Percentiles rank a stretch among this genome's conserved stretches.
These are phyloP conservation scores for Eleutherodactylus coqui DNA, from an alignment of 2,797 vertebrate genomes.

Conservation along the genomic window DNA sequence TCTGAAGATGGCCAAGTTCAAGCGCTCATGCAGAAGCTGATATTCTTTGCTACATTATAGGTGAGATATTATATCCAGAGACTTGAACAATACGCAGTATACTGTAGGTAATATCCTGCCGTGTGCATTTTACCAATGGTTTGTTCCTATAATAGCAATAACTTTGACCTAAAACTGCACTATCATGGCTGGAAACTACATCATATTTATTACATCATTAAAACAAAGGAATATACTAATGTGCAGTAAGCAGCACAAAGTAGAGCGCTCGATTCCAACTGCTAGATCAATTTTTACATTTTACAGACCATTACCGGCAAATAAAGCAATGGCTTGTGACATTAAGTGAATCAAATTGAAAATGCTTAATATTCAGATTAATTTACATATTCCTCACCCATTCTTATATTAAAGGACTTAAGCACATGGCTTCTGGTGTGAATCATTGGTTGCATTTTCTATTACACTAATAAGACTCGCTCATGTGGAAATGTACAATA, in stretches of 20 bases:
- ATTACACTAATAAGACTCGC: slow-evolving; percentile 51
- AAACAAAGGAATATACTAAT: slow-evolving; percentile 53
- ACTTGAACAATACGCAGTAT: background rate
- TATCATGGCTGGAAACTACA: slow-evolving; percentile 30
- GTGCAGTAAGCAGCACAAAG: slow-evolving; percentile 52
- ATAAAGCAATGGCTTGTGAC: slow-evolving; percentile 62
- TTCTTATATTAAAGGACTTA: slow-evolving; percentile 43
- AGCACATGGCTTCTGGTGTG: slow-evolving; percentile 43
- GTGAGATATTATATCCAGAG: background rate
- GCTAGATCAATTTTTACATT: slow-evolving; percentile 61
- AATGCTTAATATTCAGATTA: slow-evolving; percentile 58
- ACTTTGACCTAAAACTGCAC: slow-evolving; percentile 42
- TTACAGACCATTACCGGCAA: slow-evolving; percentile 61
- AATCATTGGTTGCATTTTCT: slow-evolving; percentile 52
- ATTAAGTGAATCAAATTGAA: slow-evolving; percentile 61
- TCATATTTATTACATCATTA: slow-evolving; percentile 58
- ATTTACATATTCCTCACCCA: slow-evolving; percentile 54
- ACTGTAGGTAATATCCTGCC: background rate
- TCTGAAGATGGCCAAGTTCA: no score
- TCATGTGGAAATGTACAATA: slow-evolving; percentile 54
- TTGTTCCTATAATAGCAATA: slow-evolving; percentile 29
- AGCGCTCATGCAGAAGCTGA: no score
- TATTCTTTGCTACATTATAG: background rate
- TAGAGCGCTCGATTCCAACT: slow-evolving; percentile 30
- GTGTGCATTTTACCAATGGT: background rate